Percentiles rank a stretch among this genome's conserved stretches.
Evolutionary conservation across 2,888 invertebrate genomes (phyloP).

Genomic region (Chirona hameri): DNA sequence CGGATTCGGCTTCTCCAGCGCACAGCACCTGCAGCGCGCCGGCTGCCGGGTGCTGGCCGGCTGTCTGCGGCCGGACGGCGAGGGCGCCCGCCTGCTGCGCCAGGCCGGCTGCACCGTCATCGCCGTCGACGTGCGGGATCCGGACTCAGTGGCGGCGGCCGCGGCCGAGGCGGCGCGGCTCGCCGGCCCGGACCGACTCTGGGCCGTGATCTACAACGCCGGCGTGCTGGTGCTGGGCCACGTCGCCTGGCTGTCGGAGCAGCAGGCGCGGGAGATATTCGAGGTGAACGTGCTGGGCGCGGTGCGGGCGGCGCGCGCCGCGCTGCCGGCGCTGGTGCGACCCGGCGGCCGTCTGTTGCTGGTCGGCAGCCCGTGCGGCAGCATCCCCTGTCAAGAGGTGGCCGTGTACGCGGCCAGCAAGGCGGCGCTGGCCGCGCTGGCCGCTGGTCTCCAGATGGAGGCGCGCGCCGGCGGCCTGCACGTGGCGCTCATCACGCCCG

Average conservation of each 20-base stretch:
- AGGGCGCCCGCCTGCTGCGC: constrained; percentile 58
- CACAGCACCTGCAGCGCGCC: constrained; percentile 58
- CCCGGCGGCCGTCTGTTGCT: background rate
- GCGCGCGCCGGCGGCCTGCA: background rate
- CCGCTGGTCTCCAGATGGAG: constrained; percentile 67
- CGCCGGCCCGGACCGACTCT: constrained; percentile 50
- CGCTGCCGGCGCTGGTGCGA: constrained; percentile 62
- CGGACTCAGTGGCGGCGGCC: background rate
- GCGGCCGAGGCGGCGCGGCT: background rate
- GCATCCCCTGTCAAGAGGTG: constrained; percentile 67
- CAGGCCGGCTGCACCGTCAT: constrained; percentile 36
- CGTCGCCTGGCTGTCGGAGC: constrained; percentile 79
- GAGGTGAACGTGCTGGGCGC: constrained; percentile 81
- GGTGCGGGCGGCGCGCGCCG: constrained; percentile 66
- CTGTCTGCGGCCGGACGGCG: constrained; percentile 59
- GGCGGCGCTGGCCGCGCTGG: constrained; percentile 69
- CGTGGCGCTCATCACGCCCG: background rate
- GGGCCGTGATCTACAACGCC: constrained; percentile 83
- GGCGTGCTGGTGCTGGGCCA: constrained; percentile 86
- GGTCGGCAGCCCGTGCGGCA: constrained; percentile 61
- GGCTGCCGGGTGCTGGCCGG: constrained; percentile 74
- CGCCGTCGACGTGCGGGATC: background rate
- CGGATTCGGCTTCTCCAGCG: constrained; percentile 72
- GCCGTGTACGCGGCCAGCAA: constrained; percentile 79
- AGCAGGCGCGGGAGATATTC: constrained; percentile 64